Conservation (phyloP, 2,113 vertebrate genomes). For the Ptilorrhoa leucosticta region DNA sequence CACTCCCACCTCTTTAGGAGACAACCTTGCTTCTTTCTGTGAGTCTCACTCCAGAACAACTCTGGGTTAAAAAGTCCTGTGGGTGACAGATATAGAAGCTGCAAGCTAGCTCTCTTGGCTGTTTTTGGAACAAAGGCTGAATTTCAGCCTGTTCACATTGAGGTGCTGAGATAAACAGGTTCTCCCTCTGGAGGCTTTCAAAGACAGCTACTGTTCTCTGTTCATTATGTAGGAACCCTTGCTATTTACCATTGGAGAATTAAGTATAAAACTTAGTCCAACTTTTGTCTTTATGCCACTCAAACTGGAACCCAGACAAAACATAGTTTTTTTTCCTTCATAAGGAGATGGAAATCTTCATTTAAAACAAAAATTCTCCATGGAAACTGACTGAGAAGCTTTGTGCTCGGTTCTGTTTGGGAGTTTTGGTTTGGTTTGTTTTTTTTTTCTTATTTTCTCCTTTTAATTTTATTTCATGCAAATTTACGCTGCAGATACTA, state of each 20-base stretch:
- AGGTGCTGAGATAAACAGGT: neutral
- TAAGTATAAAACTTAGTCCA: neutral
- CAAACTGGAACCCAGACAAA: neutral
- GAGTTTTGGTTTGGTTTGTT: fast-evolving
- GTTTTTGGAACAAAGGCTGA: neutral
- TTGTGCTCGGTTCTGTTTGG: neutral
- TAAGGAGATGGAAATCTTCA: neutral
- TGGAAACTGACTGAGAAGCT: neutral
- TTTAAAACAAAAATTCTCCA: neutral
- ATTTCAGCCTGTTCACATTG: neutral
- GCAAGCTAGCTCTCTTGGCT: neutral
- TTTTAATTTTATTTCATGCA: neutral
- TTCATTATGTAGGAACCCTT: neutral
- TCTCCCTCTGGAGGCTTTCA: neutral
- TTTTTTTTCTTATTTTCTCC: neutral
- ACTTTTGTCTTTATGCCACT: neutral
- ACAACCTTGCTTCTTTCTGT: neutral
- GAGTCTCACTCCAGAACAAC: neutral
- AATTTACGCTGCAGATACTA: neutral
- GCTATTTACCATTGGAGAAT: neutral
- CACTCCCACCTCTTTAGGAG: neutral
- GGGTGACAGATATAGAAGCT: neutral
- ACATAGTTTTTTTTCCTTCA: neutral
- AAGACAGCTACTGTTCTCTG: neutral
- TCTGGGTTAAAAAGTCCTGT: neutral